phyloP scores from a whole-genome alignment of 2,888 invertebrate genomes.

The Lomographa bimaculata region DNA sequence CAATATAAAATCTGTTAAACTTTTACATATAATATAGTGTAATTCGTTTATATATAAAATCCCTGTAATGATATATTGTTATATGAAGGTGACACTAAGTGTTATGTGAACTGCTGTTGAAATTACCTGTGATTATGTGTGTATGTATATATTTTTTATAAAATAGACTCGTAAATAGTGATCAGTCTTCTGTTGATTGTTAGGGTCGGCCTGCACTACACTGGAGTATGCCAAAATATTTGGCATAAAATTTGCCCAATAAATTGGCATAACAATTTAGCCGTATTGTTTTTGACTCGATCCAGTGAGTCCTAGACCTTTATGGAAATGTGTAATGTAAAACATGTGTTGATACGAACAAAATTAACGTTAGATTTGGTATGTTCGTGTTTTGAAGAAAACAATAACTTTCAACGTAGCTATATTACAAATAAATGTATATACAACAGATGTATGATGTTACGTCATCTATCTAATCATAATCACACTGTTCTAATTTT shows the following conservation, averaged over 20 bases:
- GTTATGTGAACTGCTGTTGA: conserved; percentile 40
- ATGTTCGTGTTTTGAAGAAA: conserved; percentile 49
- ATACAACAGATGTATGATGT: conserved; percentile 49
- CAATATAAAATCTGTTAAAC: conserved; percentile 71
- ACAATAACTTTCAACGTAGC: conserved; percentile 51
- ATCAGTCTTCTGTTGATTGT: conserved; percentile 79
- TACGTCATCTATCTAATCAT: conserved; percentile 38
- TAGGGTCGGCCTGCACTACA: conserved; percentile 48
- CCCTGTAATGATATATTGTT: conserved; percentile 83
- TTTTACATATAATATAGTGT: conserved; percentile 76
- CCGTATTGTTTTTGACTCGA: conserved; percentile 4
- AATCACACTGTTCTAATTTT: conserved; percentile 55
- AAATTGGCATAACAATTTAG: no score
- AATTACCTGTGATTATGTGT: conserved; percentile 48
- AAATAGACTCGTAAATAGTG: conserved; percentile 81
- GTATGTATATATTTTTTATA: conserved; percentile 76
- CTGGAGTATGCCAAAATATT: conserved; percentile 14
- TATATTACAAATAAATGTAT: conserved; percentile 54
- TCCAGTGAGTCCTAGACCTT: conserved; percentile 18
- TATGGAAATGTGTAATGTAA: conserved; percentile 15
- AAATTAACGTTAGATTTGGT: conserved; percentile 38
- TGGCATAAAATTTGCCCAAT: conserved; percentile 1
- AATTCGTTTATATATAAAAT: conserved; percentile 81
- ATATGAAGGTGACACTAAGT: conserved; percentile 63
- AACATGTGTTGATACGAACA: conserved; percentile 20